phyloP scores from a whole-genome alignment of 2,113 vertebrate genomes.

The Podilymbus podiceps region DNA sequence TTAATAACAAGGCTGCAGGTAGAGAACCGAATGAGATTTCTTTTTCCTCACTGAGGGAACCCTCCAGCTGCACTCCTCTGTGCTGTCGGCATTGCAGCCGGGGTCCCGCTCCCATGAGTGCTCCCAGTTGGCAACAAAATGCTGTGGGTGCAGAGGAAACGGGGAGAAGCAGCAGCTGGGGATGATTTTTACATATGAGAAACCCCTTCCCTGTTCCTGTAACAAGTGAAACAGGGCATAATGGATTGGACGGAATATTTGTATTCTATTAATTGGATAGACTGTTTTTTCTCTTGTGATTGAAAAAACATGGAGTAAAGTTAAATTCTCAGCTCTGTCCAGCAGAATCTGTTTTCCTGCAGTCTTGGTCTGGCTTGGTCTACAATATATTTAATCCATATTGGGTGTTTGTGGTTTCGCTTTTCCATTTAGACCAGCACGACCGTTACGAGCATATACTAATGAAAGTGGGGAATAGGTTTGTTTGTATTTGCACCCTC shows the following conservation, averaged over 20 bases:
- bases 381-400: not conserved
- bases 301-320: not conserved
- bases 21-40: not conserved
- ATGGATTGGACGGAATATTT: not conserved
- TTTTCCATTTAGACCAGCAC: not conserved
- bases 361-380: not conserved
- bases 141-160: not conserved
- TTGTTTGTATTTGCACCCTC: not conserved
- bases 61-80: not conserved
- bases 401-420: not conserved
- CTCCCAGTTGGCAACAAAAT: not conserved
- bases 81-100: accelerated
- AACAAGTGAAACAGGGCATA: not conserved
- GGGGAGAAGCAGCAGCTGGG: not conserved
- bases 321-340: not conserved
- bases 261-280: not conserved
- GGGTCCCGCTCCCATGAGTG: not conserved
- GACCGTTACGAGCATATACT: not conserved
- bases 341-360: not conserved
- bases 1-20: not conserved
- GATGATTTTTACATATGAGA: not conserved
- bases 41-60: not conserved
- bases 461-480: not conserved
- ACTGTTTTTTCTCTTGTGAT: not conserved
- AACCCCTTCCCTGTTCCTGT: not conserved